These are phyloP conservation scores for Pangasianodon hypophthalmus DNA, from an alignment of 2,113 vertebrate species.

Conservation along the genomic window DNA sequence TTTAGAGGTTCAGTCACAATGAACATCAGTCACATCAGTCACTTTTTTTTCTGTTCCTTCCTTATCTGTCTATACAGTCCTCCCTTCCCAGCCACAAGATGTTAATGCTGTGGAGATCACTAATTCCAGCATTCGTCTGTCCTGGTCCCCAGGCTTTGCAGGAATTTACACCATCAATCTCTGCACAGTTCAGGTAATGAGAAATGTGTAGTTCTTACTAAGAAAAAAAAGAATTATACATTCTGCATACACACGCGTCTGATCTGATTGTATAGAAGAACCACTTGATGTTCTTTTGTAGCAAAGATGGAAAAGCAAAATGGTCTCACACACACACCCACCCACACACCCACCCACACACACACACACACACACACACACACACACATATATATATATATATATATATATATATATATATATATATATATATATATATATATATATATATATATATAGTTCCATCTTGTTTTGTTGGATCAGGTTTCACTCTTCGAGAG, in stretches of 20 bases:
- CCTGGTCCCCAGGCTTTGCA: conserved; percentile 80
- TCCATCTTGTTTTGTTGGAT: conserved; percentile 56
- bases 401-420: too few species aligned
- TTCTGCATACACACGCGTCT: neutral
- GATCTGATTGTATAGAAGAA: neutral
- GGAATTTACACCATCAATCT: conserved; percentile 76
- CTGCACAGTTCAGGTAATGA: conserved; percentile 79
- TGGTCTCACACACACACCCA: neutral
- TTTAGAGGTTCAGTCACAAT: neutral
- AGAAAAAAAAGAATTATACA: neutral
- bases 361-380: too few species aligned
- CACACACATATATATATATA: too few species aligned
- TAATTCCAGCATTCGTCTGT: conserved; percentile 69
- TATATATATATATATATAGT: neutral
- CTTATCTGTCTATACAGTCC: conserved; percentile 66
- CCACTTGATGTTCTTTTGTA: conserved; percentile 10
- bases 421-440: too few species aligned
- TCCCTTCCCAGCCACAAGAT: conserved; percentile 73
- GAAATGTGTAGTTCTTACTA: neutral
- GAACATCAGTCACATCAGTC: neutral
- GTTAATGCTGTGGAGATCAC: conserved; percentile 68
- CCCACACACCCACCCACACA: conserved; percentile 45
- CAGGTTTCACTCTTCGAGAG: conserved; percentile 71
- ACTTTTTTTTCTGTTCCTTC: neutral
- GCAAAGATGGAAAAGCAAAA: conserved; percentile 7